These are phyloP conservation scores for Styela plicata DNA, from an alignment of 23 tunicate genomes.

Conservation along the genomic window DNA sequence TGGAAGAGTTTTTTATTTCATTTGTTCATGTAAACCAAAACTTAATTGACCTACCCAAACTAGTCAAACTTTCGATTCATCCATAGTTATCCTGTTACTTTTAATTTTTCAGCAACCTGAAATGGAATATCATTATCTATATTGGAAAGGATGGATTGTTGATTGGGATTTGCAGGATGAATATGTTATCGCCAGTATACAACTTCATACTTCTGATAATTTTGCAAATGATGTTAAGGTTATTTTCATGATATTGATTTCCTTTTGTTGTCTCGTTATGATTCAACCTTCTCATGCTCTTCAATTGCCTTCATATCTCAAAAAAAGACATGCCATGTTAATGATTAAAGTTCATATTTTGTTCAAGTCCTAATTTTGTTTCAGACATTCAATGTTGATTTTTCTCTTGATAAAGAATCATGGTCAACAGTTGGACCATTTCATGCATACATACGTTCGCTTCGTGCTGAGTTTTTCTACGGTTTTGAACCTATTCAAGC, in stretches of 20 bases:
- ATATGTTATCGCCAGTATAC: slow-evolving; percentile 61
- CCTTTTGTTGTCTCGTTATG: too few species aligned
- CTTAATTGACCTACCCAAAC: too few species aligned
- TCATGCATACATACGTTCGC: slow-evolving; percentile 26
- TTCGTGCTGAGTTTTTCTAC: slow-evolving; percentile 50
- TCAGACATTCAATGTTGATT: slow-evolving; percentile 52
- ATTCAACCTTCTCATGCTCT: slow-evolving; percentile 8
- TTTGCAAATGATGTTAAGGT: slow-evolving; percentile 85
- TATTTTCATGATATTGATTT: too few species aligned
- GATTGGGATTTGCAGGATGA: slow-evolving; percentile 48
- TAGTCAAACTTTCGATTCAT: too few species aligned
- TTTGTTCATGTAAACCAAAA: too few species aligned
- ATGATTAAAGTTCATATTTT: too few species aligned
- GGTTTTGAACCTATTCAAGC: slow-evolving; percentile 57
- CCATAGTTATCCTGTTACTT: too few species aligned
- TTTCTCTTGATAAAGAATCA: slow-evolving; percentile 29
- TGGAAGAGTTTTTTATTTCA: too few species aligned
- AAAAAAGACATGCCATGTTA: too few species aligned
- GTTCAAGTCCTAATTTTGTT: not conserved
- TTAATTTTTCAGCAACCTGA: slow-evolving; percentile 17
- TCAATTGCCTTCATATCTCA: too few species aligned
- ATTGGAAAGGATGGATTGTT: slow-evolving; percentile 74
- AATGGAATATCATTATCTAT: not conserved
- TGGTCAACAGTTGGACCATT: slow-evolving; percentile 75
- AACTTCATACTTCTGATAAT: slow-evolving; percentile 60